phyloP scores from a whole-genome alignment of 2,797 vertebrate species.

The Leptodactylus fallax region DNA sequence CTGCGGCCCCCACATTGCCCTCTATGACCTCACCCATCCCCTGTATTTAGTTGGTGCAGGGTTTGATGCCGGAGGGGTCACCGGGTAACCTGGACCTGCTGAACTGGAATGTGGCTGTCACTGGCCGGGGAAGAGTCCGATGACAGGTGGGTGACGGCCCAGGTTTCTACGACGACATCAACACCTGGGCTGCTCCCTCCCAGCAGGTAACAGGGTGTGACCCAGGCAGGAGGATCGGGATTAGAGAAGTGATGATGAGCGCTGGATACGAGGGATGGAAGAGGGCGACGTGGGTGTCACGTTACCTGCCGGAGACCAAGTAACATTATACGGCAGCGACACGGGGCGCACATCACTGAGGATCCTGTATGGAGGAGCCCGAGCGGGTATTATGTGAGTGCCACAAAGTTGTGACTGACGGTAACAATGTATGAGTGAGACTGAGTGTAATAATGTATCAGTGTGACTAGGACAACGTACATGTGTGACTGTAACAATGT shows the following conservation, averaged over 20 bases:
- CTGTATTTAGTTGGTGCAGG: background rate
- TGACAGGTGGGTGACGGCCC: slow-evolving; percentile 40
- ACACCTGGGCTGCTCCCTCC: slow-evolving; percentile 37
- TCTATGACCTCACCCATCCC: background rate
- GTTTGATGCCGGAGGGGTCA: background rate
- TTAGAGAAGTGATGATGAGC: background rate
- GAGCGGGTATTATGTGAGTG: background rate
- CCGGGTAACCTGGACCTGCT: slow-evolving; percentile 33
- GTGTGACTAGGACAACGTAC: too few species aligned
- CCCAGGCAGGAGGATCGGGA: slow-evolving; percentile 27
- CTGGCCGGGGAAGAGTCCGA: background rate
- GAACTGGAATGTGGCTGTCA: slow-evolving; percentile 6
- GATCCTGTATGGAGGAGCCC: background rate
- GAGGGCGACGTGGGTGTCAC: slow-evolving; percentile 7
- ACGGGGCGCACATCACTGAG: background rate
- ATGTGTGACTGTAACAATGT: background rate
- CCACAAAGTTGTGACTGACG: background rate
- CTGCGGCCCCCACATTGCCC: too few species aligned
- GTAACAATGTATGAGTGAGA: background rate
- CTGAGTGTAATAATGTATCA: background rate
- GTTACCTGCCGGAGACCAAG: slow-evolving; percentile 22
- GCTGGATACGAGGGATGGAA: slow-evolving; percentile 8
- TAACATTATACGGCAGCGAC: background rate
- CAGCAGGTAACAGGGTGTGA: slow-evolving; percentile 37
- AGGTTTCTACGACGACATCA: slow-evolving; percentile 37